Percentiles rank a stretch among this genome's conserved stretches.
phyloP scores from a whole-genome alignment of 2,888 invertebrate species.

The Loripinus fragilis region DNA sequence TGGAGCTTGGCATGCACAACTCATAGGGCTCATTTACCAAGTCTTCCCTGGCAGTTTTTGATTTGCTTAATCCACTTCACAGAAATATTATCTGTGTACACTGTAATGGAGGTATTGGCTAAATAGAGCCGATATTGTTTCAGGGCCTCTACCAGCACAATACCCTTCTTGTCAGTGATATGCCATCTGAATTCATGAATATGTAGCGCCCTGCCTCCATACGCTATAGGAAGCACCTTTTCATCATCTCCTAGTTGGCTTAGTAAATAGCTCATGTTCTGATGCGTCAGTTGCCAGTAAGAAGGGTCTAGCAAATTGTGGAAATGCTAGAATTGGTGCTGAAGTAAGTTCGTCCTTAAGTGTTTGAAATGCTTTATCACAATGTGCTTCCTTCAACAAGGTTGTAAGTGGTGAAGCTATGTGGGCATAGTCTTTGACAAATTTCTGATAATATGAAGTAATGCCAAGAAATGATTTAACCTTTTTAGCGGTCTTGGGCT shows the following conservation, averaged over 20 bases:
- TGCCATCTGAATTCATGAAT: conserved; percentile 42
- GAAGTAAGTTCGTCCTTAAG: conserved; percentile 22
- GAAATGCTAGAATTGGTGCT: conserved; percentile 44
- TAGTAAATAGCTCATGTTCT: conserved; percentile 39
- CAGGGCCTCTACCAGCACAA: conserved; percentile 58
- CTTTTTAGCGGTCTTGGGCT: too few species aligned
- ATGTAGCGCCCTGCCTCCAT: conserved; percentile 45
- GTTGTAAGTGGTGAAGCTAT: conserved; percentile 38
- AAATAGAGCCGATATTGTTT: conserved; percentile 46
- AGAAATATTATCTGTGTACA: conserved; percentile 52
- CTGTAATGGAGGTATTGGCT: conserved; percentile 36
- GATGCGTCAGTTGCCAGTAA: conserved; percentile 39
- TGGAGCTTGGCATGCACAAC: conserved; percentile 30
- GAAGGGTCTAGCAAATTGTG: conserved; percentile 38
- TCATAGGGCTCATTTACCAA: conserved; percentile 44
- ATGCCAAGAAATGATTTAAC: too few species aligned
- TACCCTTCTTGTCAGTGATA: conserved; percentile 54
- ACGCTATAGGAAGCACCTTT: conserved; percentile 35
- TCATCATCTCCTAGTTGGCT: conserved; percentile 25
- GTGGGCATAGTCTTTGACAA: conserved; percentile 39
- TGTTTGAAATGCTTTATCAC: conserved; percentile 28
- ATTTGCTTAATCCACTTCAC: conserved; percentile 52
- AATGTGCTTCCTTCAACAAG: conserved; percentile 36
- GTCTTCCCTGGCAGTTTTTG: conserved; percentile 45
- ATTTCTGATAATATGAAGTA: conserved; percentile 35